Conservation (phyloP, 2,113 vertebrate genomes). For the Fregetta grallaria region DNA sequence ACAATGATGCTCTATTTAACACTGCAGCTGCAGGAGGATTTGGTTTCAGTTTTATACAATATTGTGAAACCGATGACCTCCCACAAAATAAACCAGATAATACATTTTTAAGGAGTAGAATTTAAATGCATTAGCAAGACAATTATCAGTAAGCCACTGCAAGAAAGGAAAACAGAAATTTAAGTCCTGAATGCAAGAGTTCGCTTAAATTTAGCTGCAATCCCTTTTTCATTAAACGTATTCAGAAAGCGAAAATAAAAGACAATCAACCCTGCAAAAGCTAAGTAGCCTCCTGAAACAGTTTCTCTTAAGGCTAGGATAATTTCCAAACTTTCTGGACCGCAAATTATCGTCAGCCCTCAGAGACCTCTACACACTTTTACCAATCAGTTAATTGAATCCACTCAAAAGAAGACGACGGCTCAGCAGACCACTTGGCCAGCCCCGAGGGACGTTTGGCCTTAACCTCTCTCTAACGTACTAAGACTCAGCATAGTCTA, state of each 20-base stretch:
- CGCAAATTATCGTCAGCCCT: not conserved
- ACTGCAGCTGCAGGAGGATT: conserved; percentile 48
- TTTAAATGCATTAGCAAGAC: not conserved
- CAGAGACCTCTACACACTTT: not conserved
- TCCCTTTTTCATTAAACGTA: not conserved
- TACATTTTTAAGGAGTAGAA: conserved; percentile 12
- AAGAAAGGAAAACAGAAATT: not conserved
- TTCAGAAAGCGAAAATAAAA: not conserved
- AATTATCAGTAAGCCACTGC: not conserved
- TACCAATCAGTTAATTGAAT: not conserved
- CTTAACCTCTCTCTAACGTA: not conserved
- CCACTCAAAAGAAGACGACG: not conserved
- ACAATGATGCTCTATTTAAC: conserved; percentile 61
- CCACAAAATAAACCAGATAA: conserved; percentile 3
- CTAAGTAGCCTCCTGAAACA: not conserved
- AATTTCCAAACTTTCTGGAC: not conserved
- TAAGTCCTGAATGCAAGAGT: not conserved
- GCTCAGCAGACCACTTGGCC: not conserved
- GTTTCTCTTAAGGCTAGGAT: not conserved
- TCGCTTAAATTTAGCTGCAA: not conserved
- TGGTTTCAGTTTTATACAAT: conserved; percentile 51
- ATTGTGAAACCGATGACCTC: conserved; percentile 42
- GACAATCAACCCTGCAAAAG: not conserved
- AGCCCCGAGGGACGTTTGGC: not conserved
- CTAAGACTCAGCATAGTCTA: not conserved